phyloP scores from a whole-genome alignment of 64 coral and sea anemone species.

The Catalaphyllia jardinei region DNA sequence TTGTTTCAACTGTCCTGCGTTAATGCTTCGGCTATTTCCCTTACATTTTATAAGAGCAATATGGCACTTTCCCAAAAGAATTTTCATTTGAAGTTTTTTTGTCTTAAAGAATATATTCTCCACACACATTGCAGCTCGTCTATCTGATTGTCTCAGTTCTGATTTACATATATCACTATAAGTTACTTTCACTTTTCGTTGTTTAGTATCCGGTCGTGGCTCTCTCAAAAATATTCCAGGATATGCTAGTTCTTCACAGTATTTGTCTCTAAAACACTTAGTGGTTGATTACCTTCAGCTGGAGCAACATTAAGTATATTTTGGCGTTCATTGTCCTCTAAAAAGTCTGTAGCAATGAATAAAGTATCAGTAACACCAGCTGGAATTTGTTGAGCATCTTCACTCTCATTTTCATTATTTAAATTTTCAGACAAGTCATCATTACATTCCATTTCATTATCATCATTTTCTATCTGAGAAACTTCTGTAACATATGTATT shows the following conservation, averaged over 20 bases:
- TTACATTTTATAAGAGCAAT: too few relatives aligned
- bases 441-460: not conserved
- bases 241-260: too few relatives aligned
- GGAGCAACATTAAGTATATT: not conserved
- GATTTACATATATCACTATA: constrained; percentile 16
- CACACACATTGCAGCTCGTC: not conserved
- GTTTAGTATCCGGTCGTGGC: too few relatives aligned
- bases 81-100: too few relatives aligned
- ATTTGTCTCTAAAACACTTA: too few relatives aligned
- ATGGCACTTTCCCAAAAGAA: too few relatives aligned
- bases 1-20: too few relatives aligned
- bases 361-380: not conserved
- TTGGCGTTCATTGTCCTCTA: not conserved
- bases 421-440: not conserved
- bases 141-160: constrained; percentile 25
- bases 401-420: not conserved
- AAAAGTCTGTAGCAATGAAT: not conserved
- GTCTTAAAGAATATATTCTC: too few relatives aligned
- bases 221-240: too few relatives aligned
- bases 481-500: not conserved
- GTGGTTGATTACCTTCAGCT: not conserved
- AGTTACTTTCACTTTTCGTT: too few relatives aligned
- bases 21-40: too few relatives aligned
- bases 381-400: not conserved
- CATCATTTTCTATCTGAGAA: not conserved